phyloP scores from a whole-genome alignment of 2,797 vertebrate species.

The Poliocrania exsul region DNA sequence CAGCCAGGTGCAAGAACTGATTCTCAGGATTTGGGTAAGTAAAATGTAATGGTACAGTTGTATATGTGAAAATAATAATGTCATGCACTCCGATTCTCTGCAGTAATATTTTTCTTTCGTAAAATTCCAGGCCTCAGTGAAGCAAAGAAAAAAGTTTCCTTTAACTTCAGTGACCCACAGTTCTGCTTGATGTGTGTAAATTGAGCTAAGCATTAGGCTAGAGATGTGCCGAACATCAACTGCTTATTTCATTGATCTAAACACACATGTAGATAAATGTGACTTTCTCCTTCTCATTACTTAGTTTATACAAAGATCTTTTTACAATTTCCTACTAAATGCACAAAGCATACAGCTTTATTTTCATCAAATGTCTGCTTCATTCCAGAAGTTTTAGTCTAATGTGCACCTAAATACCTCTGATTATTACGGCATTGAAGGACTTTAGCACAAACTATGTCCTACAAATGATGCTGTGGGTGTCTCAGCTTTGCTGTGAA shows the following conservation, averaged over 20 bases:
- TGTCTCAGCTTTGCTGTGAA: not conserved
- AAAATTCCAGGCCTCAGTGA: not conserved
- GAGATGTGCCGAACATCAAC: not conserved
- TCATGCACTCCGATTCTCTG: not conserved
- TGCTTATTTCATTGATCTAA: not conserved
- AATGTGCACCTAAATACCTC: not conserved
- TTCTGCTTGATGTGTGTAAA: not conserved
- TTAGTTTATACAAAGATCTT: not conserved
- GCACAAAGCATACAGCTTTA: not conserved
- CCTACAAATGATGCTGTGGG: not conserved
- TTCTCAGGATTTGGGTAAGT: conserved; percentile 68
- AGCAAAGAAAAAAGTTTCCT: not conserved
- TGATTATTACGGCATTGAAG: not conserved
- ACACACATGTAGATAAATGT: not conserved
- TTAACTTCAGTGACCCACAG: not conserved
- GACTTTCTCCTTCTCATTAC: not conserved
- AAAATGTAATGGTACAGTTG: not conserved
- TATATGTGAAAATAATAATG: not conserved
- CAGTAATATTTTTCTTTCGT: not conserved
- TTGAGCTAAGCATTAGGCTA: not conserved
- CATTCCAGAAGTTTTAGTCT: not conserved
- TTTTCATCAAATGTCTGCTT: not conserved
- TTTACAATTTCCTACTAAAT: not conserved
- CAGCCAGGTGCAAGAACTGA: conserved; percentile 73
- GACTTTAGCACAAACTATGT: not conserved